Base-by-base conservation (phyloP, 2,888 invertebrate species). In the Bombylius major region DNA sequence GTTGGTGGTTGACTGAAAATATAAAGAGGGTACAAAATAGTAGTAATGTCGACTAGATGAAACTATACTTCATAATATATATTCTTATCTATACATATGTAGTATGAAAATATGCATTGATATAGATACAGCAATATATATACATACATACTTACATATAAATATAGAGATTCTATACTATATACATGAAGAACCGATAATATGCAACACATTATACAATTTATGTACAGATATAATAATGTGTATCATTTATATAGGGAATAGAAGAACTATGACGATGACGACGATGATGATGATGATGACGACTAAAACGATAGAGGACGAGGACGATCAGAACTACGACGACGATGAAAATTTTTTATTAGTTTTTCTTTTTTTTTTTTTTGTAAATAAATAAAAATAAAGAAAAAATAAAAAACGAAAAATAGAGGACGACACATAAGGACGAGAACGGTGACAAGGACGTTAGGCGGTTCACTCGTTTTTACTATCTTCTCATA, bases 281-380 rank as follows among this genome's bases (percentile, higher is more conserved):
- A 23, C 23, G 23, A 23, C 3, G 23, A 23, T 23, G 23, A 23
- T 23, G 23, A 23, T 23, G 23, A 23, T 23, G 23, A 23, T 23
- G 23, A 23, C 23, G 23, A 23, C 23, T 23, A 23, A 23, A 23
- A 65, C 63, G 59, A 59, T 53, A 53, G 32, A 23, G 53, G 46
- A n/a, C 23, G 59, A 61, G 63, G 65, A 63, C 52, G 50, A 54
- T 48, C 56, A 50, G 54, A 42, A 46, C 13, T 14, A 47, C 44
- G 9, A 51, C 12, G 53, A 32, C 53, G 55, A 47, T n/a, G 47
- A 45, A 36, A 36, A 3, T 36, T 36, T 9, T 23, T 23, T 23
- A 23, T 23, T 23, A 23, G 23, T 23, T 23, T 23, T 23, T 23
- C 3, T 23, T 23, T 23, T 23, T 23, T 23, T 23, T 23, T 23